phyloP scores from a whole-genome alignment of 2,797 vertebrate genomes.

The Aeoliscus strigatus region DNA sequence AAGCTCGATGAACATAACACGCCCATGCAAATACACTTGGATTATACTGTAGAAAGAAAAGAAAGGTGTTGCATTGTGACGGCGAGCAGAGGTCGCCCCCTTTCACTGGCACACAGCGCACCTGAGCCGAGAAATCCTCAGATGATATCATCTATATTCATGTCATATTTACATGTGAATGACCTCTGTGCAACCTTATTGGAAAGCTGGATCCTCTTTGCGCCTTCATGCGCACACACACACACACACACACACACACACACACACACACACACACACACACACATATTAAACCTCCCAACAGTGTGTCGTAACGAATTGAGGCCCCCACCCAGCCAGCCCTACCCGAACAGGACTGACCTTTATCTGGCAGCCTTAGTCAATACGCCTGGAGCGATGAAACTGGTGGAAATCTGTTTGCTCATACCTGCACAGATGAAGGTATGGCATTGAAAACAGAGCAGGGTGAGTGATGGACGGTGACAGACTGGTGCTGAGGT shows the following conservation, averaged over 20 bases:
- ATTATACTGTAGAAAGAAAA: conserved; percentile 19
- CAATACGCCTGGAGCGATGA: conserved; percentile 54
- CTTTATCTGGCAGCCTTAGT: conserved; percentile 56
- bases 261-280: conserved; percentile 35
- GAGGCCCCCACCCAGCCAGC: conserved; percentile 39
- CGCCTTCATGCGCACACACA: too few relatives aligned
- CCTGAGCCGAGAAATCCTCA: too few relatives aligned
- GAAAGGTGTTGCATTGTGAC: conserved; percentile 4
- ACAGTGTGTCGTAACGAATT: conserved; percentile 16
- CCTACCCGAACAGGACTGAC: conserved; percentile 52
- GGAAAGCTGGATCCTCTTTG: conserved; percentile 26
- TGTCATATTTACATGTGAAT: conserved; percentile 47
- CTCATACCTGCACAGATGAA: neutral
- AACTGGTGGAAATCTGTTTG: conserved; percentile 29
- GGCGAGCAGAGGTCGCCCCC: conserved; percentile 15
- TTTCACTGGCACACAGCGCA: conserved; percentile 24
- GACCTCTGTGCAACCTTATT: conserved; percentile 52
- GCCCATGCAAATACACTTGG: conserved; percentile 3
- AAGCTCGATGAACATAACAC: conserved; percentile 23
- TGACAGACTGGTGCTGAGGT: too few relatives aligned
- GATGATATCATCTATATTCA: conserved; percentile 56
- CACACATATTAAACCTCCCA: neutral
- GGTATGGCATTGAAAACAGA: too few relatives aligned
- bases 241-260: conserved; percentile 18
- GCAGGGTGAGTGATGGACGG: too few relatives aligned